These are phyloP conservation scores for Mus spicilegus DNA, from an alignment of 2,113 vertebrate species.

Conservation along the genomic window DNA sequence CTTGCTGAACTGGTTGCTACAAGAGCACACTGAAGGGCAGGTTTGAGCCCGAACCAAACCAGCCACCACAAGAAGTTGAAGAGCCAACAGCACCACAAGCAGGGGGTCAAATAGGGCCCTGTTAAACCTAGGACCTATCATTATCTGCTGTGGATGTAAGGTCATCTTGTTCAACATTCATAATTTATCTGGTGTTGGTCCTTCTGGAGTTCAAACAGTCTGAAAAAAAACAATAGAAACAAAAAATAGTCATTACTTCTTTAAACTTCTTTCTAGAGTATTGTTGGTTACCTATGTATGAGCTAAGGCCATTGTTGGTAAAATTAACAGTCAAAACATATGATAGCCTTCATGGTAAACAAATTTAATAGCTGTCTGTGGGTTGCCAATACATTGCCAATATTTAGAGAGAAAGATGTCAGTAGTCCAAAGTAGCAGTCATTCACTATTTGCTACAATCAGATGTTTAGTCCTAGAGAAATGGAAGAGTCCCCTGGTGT, in stretches of 20 bases:
- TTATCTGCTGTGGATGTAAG: constrained; percentile 99
- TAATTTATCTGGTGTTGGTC: constrained; percentile 98
- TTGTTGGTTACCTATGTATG: background rate
- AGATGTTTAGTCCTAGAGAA: background rate
- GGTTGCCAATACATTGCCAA: background rate
- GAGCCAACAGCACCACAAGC: constrained; percentile 98
- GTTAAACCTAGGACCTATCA: constrained; percentile 99
- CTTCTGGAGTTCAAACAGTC: constrained; percentile 92
- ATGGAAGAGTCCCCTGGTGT: background rate
- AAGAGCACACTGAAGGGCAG: constrained; percentile 98
- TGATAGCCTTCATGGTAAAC: background rate
- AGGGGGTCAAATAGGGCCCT: constrained; percentile 99
- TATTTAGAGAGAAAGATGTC: background rate
- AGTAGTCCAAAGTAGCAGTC: background rate
- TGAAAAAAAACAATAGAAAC: constrained; percentile 83
- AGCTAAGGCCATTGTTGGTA: background rate
- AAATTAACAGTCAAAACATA: background rate
- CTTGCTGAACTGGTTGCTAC: constrained; percentile 99
- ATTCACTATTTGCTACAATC: background rate
- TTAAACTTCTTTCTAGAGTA: background rate
- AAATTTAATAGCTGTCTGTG: background rate
- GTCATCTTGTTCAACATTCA: constrained; percentile 99
- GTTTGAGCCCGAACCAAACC: constrained; percentile 98
- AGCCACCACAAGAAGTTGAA: constrained; percentile 98
- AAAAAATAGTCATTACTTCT: constrained; percentile 71